Evolutionary conservation across 2,797 vertebrate genomes (phyloP).

Genomic region (Pogonophryne albipinna): DNA sequence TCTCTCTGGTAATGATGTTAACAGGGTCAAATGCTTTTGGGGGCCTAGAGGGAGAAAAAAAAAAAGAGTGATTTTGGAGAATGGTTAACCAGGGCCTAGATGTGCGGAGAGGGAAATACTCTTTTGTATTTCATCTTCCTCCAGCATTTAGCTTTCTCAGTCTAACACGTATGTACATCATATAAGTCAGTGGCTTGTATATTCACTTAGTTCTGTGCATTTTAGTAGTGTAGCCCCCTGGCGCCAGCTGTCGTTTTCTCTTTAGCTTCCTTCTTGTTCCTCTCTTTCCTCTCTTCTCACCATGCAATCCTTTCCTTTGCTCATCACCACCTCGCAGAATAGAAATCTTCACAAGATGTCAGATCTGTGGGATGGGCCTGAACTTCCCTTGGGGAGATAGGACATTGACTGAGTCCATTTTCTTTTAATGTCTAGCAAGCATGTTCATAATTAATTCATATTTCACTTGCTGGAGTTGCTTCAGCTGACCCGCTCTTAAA

Average conservation of each 20-base stretch:
- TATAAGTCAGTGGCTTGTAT: slow-evolving; percentile 35
- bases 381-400: slow-evolving; percentile 44
- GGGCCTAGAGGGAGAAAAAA: slow-evolving; percentile 60
- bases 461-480: slow-evolving; percentile 27
- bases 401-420: slow-evolving; percentile 49
- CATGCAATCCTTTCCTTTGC: slow-evolving; percentile 27
- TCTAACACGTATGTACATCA: slow-evolving; percentile 37
- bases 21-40: slow-evolving; percentile 67
- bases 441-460: slow-evolving; percentile 61
- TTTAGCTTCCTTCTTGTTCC: slow-evolving; percentile 17
- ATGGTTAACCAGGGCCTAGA: slow-evolving; percentile 51
- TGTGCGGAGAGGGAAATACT: slow-evolving; percentile 25
- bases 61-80: slow-evolving; percentile 57
- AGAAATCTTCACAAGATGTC: slow-evolving; percentile 53
- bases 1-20: slow-evolving; percentile 76
- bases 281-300: slow-evolving; percentile 22
- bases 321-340: slow-evolving; percentile 45
- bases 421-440: slow-evolving; percentile 20
- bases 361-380: slow-evolving; percentile 50
- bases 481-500: slow-evolving; percentile 19
- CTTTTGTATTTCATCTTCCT: slow-evolving; percentile 37
- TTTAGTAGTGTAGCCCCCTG: slow-evolving; percentile 49
- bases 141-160: slow-evolving; percentile 43
- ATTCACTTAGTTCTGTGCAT: slow-evolving; percentile 45
- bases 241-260: slow-evolving; percentile 44